Base-by-base conservation (phyloP, 2,888 invertebrate genomes). In the Pantelozetes paolii region DNA sequence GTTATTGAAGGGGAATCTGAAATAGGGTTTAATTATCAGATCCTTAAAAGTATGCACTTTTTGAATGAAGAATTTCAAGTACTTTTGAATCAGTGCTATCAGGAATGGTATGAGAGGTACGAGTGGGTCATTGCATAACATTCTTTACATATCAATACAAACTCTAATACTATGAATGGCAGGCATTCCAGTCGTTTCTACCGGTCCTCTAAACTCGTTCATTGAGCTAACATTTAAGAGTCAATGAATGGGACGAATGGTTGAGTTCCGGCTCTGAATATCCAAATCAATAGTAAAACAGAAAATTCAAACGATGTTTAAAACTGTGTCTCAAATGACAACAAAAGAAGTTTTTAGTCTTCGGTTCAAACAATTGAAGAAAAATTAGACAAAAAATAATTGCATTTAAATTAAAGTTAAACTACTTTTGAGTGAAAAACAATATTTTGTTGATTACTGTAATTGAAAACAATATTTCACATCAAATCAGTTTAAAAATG, bases 211-310 rank as follows among this genome's bases (percentile, higher is more conserved):
- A 59, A 59, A 59, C 59, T 30, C 59, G 59, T 59, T 59, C 59
- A 59, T 59, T 59, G 59, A 59, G 59, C 32, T 59, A 59, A 59
- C 54, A 54, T 26, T 26, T 54, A 3, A 23, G 23, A 59, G 40
- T 67, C 67, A 67, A 67, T 67, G 40, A 67, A 67, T 67, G 67
- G 40, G 67, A 67, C 67, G 67, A 67, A 40, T 67, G 23, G 30
- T n/a, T 18, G 8, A 67, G 67, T 67, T 67, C 67, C 67, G 67
- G 67, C 5, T 67, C 67, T 67, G 20, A 67, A 36, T 67, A 36
- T 42, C 23, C 36, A 11, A 36, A 64, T 64, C 36, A 64, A 67
- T 20, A 40, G 40, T 36, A 67, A 9, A 11, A 40, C 40, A 13
- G 13, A 11, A 36, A 62, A 40, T 9, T 40, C 23, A 20, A 67